A percentile compares a stretch with the other conserved stretches of the same genome.
These are phyloP conservation scores for Chroicocephalus ridibundus DNA, from an alignment of 2,113 vertebrate genomes.

Conservation along the genomic window DNA sequence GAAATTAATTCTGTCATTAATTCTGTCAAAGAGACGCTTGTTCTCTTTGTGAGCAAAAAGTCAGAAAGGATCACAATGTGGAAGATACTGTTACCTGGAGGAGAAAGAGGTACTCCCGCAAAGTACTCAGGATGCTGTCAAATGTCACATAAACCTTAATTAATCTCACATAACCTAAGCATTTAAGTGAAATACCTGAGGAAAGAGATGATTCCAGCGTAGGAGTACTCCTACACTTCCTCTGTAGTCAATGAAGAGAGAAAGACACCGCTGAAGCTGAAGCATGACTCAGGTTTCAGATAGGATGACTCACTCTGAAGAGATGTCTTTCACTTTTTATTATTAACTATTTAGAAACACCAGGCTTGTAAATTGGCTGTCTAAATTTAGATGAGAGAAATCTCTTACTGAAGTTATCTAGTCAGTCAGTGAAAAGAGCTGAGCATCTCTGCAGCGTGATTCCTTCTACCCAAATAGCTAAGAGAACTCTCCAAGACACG, in stretches of 20 bases:
- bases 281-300: slow-evolving; percentile 50
- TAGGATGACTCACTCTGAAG: slow-evolving; percentile 14
- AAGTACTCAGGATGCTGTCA: neutral
- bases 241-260: slow-evolving; percentile 54
- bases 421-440: neutral
- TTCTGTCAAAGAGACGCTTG: neutral
- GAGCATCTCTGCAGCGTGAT: neutral
- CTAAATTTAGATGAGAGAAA: slow-evolving; percentile 5
- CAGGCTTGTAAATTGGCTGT: neutral
- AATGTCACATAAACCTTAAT: slow-evolving; percentile 32
- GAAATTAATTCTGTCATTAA: neutral
- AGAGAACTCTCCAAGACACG: neutral
- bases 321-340: slow-evolving; percentile 3
- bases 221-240: slow-evolving; percentile 29
- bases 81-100: neutral
- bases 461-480: neutral
- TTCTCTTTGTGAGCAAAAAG: neutral
- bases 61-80: neutral
- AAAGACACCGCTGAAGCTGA: slow-evolving; percentile 17
- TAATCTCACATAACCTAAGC: slow-evolving; percentile 19
- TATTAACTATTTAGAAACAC: slow-evolving; percentile 52
- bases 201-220: slow-evolving; percentile 1
- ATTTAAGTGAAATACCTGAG: slow-evolving; percentile 27
- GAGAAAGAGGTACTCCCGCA: neutral
- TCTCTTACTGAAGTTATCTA: neutral